Conservation (phyloP, 2,888 invertebrate genomes). For the Pandemis heparana region DNA sequence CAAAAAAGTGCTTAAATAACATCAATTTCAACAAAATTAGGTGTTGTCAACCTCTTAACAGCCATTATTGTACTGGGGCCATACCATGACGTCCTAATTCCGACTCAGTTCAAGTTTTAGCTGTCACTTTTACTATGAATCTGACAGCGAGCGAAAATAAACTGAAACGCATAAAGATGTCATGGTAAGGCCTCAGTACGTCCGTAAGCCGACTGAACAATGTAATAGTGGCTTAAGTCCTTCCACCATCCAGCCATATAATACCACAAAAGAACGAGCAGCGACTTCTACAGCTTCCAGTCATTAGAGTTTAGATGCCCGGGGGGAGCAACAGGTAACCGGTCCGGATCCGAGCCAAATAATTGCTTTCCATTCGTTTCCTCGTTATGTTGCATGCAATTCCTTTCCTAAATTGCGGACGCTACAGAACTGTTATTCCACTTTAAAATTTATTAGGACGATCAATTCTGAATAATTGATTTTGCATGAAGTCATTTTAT, state of each 20-base stretch:
- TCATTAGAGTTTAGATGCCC: not conserved
- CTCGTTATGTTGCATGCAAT: not conserved
- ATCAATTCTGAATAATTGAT: not conserved
- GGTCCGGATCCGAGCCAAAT: not conserved
- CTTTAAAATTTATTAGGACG: not conserved
- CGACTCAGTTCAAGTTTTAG: too few species aligned
- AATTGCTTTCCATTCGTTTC: slow-evolving; percentile 5
- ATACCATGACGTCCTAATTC: too few species aligned
- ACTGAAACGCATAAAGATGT: too few species aligned
- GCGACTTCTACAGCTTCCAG: not conserved
- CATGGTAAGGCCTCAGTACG: too few species aligned
- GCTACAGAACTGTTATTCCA: not conserved
- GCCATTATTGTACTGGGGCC: too few species aligned
- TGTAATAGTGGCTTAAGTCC: not conserved
- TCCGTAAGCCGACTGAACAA: not conserved
- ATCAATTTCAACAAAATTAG: too few species aligned
- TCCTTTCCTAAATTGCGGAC: not conserved
- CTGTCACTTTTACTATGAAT: too few species aligned
- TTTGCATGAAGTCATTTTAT: too few species aligned
- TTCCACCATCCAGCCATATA: not conserved
- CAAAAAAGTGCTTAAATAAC: too few species aligned
- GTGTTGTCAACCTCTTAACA: too few species aligned
- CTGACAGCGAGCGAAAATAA: too few species aligned
- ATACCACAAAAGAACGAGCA: not conserved
- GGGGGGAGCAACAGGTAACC: not conserved